Evolutionary conservation across 1,140 invertebrate genomes (phyloP), one percentile per base, ranked within the genome.

Genomic region (Trichonephila clavata): DNA sequence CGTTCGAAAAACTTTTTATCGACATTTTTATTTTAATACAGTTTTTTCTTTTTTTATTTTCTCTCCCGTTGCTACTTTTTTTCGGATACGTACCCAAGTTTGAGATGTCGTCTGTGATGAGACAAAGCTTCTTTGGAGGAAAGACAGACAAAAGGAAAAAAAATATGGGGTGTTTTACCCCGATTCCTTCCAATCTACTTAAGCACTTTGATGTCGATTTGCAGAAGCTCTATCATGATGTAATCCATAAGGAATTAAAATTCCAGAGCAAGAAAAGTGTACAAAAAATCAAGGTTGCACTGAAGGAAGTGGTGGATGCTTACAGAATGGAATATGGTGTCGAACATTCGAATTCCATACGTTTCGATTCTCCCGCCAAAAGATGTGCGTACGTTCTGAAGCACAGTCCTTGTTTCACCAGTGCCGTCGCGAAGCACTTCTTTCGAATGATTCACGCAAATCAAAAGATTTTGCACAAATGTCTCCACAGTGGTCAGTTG

Each of bases 331-430:
- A 57, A 60, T 24, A 59, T 24, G 50, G 43, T 10, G 24, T 24
- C 43, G 81, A 84, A 8, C 14, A 18, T 3, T 24, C 43, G 1
- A 20, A 20, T 50, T 84, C 81, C n/a, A 84, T 92, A 50, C 24
- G 83, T 2, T 92, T 92, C 50, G 81, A 86, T 20, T 50, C 63
- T 2, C 21, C 61, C 21, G 81, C 81, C 16, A 86, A 84, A 60
- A 68, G 91, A 32, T 92, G 39, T 71, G 91, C 91, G 4, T 92
- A 86, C 27, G 50, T 92, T 10, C 32, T 92, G 32, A 92, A 71
- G 63, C 83, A 92, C 83, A 59, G 91, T 71, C 61, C 91, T 0
- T 92, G 81, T 14, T 86, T 92, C 63, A 92, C 81, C 18, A 86
- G 81, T n/a, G 83, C 91, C 10, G 91, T 92, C 7, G 91, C 91